Base-by-base conservation (phyloP, 2,888 invertebrate species). In the Catocala fraxini region DNA sequence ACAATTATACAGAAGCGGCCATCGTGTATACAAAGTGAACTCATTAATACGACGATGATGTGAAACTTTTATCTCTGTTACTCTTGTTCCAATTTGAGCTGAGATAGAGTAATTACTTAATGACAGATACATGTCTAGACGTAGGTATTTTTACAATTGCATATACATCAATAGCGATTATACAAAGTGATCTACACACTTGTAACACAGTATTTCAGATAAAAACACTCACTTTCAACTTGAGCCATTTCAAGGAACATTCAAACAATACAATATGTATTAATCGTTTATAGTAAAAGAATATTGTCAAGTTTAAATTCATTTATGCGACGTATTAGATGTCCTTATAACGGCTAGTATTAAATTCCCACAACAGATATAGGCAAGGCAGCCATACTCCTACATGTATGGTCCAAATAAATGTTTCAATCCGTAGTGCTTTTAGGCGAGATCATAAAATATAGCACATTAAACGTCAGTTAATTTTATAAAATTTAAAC, bases 291-390 rank as follows among this genome's bases (percentile, higher is more conserved):
- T 67, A 71, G 56, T 71, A 65, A 75, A 75, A 61, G 13, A 69
- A 77, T 77, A 77, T 77, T 77, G 77, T 77, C 77, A 69, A 58
- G 61, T 70, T 67, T 77, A 75, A 77, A 77, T 77, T 77, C 77
- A 68, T 77, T 57, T 51, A 61, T 68, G 70, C 64, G 58, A 60
- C 66, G 51, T 51, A 54, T 58, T 58, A 53, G 48, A 60, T 64
- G 62, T 60, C 59, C 35, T 56, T 42, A 52, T 47, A 60, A 64
- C 49, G 59, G 73, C 60, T 68, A 61, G 25, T 54, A 45, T 56
- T 41, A 12, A 41, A 58, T 45, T 56, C 35, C 56, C 46, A 13
- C 59, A 51, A 63, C 47, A 13, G 51, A 65, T 11, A 62, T 51
- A 59, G 61, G 54, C 58, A 53, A 56, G 54, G 47, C 53, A 62